Percentiles rank a stretch among this genome's conserved stretches.
These are phyloP conservation scores for Apeira syringaria DNA, from an alignment of 2,888 invertebrate species.

Conservation along the genomic window DNA sequence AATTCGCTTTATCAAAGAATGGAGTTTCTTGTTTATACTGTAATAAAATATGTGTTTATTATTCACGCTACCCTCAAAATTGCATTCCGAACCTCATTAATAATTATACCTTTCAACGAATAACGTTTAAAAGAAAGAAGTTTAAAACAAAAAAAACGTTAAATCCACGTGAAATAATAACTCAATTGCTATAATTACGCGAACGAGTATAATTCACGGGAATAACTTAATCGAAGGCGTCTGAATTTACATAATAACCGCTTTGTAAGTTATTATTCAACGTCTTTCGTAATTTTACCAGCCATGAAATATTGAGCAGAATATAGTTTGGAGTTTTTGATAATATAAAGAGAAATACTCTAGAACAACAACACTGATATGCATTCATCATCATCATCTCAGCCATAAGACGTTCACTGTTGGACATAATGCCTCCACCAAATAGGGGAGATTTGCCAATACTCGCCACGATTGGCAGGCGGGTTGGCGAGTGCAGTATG, in stretches of 20 bases:
- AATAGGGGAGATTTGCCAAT: too few species aligned
- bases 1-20: too few species aligned
- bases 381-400: too few species aligned
- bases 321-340: constrained; percentile 11
- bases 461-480: too few species aligned
- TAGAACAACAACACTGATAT: too few species aligned
- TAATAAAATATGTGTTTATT: too few species aligned
- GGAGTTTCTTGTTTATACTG: too few species aligned
- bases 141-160: constrained; percentile 3
- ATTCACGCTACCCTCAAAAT: constrained; percentile 1
- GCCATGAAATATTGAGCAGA: constrained; percentile 25
- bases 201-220: constrained; percentile 52
- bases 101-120: constrained; percentile 11
- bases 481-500: too few species aligned
- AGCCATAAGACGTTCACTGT: too few species aligned
- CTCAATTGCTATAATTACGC: constrained; percentile 44
- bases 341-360: too few species aligned
- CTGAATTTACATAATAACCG: constrained; percentile 56
- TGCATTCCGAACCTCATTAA: constrained; percentile 5
- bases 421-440: too few species aligned
- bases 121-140: constrained; percentile 3
- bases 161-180: constrained; percentile 43
- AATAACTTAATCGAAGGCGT: constrained; percentile 56
- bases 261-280: constrained; percentile 44
- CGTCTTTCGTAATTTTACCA: constrained; percentile 31